Percentiles rank a stretch among this genome's conserved stretches.
phyloP scores from a whole-genome alignment of 2,888 invertebrate genomes.

The Protonemura montana region DNA sequence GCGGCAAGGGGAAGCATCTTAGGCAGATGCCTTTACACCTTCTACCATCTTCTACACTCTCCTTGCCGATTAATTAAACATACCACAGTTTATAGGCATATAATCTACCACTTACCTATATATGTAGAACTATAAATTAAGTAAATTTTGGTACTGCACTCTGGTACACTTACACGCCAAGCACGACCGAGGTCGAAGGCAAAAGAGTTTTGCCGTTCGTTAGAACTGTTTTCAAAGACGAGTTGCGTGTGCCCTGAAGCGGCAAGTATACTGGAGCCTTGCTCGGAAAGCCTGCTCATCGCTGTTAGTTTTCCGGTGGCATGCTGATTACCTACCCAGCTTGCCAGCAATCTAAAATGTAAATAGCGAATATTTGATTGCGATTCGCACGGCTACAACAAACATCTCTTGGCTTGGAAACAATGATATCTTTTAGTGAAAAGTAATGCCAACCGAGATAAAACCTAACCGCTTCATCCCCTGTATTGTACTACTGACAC shows the following conservation, averaged over 20 bases:
- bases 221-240: neutral
- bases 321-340: neutral
- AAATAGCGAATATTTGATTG: neutral
- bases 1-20: neutral
- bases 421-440: constrained; percentile 7
- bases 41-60: neutral
- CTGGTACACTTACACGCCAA: too few species aligned
- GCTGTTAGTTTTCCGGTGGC: neutral
- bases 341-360: neutral
- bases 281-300: neutral
- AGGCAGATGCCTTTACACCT: neutral
- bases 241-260: neutral
- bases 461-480: neutral
- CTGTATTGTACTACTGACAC: neutral
- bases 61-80: neutral
- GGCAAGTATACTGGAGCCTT: too few species aligned
- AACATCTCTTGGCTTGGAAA: neutral
- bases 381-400: neutral
- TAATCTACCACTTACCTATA: neutral
- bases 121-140: neutral
- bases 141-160: neutral
- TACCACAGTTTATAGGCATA: neutral
- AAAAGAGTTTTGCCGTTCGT: neutral
- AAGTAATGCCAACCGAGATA: neutral
- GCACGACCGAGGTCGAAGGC: neutral